Conservation (phyloP, 2,797 vertebrate genomes). For the Yasuhikotakia modesta region DNA sequence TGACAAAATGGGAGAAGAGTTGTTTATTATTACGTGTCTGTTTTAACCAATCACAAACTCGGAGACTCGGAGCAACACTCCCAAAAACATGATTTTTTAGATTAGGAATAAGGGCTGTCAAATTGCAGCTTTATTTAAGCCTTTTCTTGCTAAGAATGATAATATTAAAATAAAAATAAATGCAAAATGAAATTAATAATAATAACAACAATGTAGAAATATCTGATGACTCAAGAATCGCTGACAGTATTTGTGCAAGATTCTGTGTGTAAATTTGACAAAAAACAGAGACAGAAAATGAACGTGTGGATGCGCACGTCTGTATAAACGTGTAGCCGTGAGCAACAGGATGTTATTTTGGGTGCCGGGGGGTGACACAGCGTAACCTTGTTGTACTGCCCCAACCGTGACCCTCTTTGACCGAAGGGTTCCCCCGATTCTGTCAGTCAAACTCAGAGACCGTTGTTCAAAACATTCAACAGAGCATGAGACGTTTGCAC, state of each 20-base stretch:
- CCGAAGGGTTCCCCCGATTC: conserved; percentile 29
- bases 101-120: no score
- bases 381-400: not conserved
- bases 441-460: conserved; percentile 30
- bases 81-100: not conserved
- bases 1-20: not conserved
- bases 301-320: not conserved
- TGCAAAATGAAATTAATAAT: no score
- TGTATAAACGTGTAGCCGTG: conserved; percentile 2
- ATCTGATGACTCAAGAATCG: no score
- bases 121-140: no score
- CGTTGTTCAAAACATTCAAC: not conserved
- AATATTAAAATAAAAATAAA: no score
- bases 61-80: not conserved
- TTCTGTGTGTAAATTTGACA: not conserved
- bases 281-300: not conserved
- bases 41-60: not conserved
- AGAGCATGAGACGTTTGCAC: conserved; percentile 6
- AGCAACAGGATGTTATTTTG: not conserved
- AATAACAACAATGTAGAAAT: no score
- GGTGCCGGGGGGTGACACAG: not conserved
- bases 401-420: conserved; percentile 11
- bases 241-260: no score
- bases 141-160: no score
- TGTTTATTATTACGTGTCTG: not conserved